These are phyloP conservation scores for Chaenodraco wilsoni DNA, from an alignment of 2,797 vertebrate genomes.

Conservation along the genomic window DNA sequence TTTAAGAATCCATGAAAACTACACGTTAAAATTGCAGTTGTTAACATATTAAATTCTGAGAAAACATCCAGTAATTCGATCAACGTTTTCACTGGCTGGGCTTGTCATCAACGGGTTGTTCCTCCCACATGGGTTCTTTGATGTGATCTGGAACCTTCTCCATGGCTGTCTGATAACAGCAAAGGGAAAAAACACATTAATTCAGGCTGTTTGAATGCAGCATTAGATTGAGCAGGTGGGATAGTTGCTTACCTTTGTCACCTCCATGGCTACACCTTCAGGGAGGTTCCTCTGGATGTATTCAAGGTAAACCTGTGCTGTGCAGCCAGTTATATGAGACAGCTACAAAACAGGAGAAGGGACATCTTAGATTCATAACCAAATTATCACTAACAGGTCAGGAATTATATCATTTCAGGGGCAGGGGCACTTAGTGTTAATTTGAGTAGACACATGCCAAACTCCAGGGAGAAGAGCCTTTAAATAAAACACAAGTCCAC, in stretches of 20 bases:
- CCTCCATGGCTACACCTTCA: conserved; percentile 96
- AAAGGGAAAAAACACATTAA: neutral
- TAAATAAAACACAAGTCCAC: neutral
- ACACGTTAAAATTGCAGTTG: neutral
- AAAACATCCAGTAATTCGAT: conserved; percentile 3
- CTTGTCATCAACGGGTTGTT: conserved; percentile 67
- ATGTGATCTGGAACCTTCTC: conserved; percentile 93
- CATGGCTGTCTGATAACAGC: conserved; percentile 84
- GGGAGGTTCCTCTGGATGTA: conserved; percentile 97
- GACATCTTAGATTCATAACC: neutral
- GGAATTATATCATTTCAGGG: neutral
- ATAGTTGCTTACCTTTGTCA: conserved; percentile 86
- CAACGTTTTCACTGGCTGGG: conserved; percentile 69
- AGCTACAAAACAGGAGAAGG: conserved; percentile 77
- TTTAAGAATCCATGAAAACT: neutral
- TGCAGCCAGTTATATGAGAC: conserved; percentile 89
- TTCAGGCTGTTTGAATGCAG: neutral
- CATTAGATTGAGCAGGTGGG: neutral
- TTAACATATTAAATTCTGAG: neutral
- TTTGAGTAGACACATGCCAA: neutral
- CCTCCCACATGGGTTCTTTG: conserved; percentile 88
- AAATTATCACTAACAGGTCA: neutral
- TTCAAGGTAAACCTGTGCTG: conserved; percentile 91
- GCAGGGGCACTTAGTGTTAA: neutral
- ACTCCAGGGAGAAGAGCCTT: neutral